Conservation (phyloP, 2,888 invertebrate genomes). For the Drosophila peninsularis region DNA sequence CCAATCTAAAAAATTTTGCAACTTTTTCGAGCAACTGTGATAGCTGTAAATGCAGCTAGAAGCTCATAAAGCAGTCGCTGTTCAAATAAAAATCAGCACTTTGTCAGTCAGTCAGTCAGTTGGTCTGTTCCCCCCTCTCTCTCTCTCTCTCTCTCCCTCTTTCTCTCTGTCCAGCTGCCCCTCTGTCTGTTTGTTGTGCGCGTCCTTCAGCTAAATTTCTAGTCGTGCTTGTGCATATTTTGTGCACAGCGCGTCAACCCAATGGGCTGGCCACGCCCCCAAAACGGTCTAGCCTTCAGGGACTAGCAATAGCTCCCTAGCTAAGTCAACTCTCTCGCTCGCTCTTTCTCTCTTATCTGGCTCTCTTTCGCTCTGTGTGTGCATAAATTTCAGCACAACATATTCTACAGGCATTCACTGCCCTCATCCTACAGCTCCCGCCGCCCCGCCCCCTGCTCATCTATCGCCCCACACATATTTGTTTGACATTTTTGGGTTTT, state of each 20-base stretch:
- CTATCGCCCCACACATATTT: slow-evolving; percentile 35
- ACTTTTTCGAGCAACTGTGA: slow-evolving; percentile 2
- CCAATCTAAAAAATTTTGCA: background rate
- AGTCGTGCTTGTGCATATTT: slow-evolving; percentile 71
- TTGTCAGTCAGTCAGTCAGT: slow-evolving; percentile 28
- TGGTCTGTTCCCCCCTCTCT: slow-evolving; percentile 7
- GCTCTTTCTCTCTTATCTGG: slow-evolving; percentile 11
- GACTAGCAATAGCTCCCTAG: slow-evolving; percentile 20
- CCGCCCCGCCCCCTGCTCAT: slow-evolving; percentile 2
- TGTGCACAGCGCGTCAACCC: slow-evolving; percentile 32
- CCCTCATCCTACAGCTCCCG: background rate
- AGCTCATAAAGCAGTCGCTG: slow-evolving; percentile 33
- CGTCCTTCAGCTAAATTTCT: slow-evolving; percentile 66
- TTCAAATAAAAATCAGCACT: slow-evolving; percentile 61
- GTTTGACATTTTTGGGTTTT: slow-evolving; percentile 27
- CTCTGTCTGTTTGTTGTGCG: slow-evolving; percentile 20
- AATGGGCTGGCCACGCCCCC: slow-evolving; percentile 25
- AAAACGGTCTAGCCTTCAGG: slow-evolving; percentile 29
- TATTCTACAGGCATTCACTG: slow-evolving; percentile 29
- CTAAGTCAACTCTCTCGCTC: background rate
- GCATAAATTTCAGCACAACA: slow-evolving; percentile 63
- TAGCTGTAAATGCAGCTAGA: slow-evolving; percentile 19
- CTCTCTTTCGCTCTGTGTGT: slow-evolving; percentile 34
- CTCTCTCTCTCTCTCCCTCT: slow-evolving; percentile 11
- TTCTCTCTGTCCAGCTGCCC: too few species aligned